These are phyloP conservation scores for Rhingia rostrata DNA, from an alignment of 2,888 invertebrate genomes.

Conservation along the genomic window DNA sequence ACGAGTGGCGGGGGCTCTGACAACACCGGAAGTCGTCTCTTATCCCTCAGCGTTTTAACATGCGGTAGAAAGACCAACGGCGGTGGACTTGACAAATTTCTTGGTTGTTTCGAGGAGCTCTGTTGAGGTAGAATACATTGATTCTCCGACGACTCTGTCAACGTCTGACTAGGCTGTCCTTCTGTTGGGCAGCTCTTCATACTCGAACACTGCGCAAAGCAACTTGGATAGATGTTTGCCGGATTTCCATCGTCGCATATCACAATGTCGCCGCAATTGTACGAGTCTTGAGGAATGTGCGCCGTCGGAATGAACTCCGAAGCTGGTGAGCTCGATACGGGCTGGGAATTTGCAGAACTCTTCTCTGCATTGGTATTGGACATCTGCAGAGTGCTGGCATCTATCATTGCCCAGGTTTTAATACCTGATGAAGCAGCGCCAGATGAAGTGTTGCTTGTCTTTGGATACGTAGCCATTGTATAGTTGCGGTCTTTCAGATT, in stretches of 20 bases:
- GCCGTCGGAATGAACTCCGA: slow-evolving; percentile 68
- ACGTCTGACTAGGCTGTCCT: slow-evolving; percentile 26
- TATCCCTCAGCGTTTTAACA: slow-evolving; percentile 72
- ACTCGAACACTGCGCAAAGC: slow-evolving; percentile 70
- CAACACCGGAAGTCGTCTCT: slow-evolving; percentile 73
- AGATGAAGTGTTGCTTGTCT: slow-evolving; percentile 12
- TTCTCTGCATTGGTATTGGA: slow-evolving; percentile 38
- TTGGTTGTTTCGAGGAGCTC: slow-evolving; percentile 5
- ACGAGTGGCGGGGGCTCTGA: slow-evolving; percentile 77
- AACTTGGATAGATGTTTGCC: slow-evolving; percentile 66
- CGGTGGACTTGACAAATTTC: slow-evolving; percentile 75
- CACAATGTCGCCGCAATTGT: slow-evolving; percentile 69
- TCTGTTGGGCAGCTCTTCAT: slow-evolving; percentile 58
- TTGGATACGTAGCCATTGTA: slow-evolving; percentile 59
- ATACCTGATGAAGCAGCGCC: slow-evolving; percentile 26
- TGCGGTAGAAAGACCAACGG: slow-evolving; percentile 76
- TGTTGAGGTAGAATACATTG: slow-evolving; percentile 9
- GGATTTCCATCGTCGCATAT: slow-evolving; percentile 58
- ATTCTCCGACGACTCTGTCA: slow-evolving; percentile 4
- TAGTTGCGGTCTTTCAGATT: slow-evolving; percentile 71
- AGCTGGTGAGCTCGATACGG: slow-evolving; percentile 51
- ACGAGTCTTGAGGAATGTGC: slow-evolving; percentile 67
- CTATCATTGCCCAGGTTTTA: slow-evolving; percentile 59
- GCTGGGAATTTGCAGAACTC: slow-evolving; percentile 22
- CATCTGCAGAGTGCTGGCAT: slow-evolving; percentile 30